Evolutionary conservation across 2,113 vertebrate species (phyloP).

Genomic region (Dipodomys merriami): DNA sequence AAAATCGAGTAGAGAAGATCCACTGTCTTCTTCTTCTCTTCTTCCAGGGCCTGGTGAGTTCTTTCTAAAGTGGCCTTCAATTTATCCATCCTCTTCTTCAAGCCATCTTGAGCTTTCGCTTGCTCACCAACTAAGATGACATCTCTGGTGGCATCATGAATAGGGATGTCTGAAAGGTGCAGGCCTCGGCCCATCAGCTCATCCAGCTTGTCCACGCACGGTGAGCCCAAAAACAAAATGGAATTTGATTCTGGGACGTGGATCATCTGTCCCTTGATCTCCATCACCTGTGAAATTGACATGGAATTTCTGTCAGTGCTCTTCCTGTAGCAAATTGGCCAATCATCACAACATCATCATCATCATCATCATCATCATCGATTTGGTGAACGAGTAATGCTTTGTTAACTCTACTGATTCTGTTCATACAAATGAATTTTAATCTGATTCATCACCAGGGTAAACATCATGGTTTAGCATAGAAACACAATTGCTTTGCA

Average conservation of each 20-base stretch:
- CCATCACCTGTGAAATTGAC: slow-evolving; percentile 93
- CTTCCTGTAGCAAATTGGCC: not conserved
- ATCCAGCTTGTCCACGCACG: slow-evolving; percentile 97
- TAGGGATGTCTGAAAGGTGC: slow-evolving; percentile 97
- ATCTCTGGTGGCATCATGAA: slow-evolving; percentile 97
- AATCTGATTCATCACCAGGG: not conserved
- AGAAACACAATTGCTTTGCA: slow-evolving; percentile 37
- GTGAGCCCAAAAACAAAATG: slow-evolving; percentile 97
- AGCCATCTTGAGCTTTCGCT: slow-evolving; percentile 97
- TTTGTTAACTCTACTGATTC: not conserved
- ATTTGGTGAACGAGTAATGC: not conserved
- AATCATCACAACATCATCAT: too few relatives aligned
- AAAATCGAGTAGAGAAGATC: slow-evolving; percentile 99
- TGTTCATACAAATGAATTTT: slow-evolving; percentile 48
- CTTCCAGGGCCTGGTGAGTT: slow-evolving; percentile 96
- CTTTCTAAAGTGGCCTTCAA: slow-evolving; percentile 97
- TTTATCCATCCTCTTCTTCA: slow-evolving; percentile 99
- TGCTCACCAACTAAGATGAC: slow-evolving; percentile 98
- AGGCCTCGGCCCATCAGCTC: slow-evolving; percentile 98
- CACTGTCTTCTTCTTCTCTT: slow-evolving; percentile 98
- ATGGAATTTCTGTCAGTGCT: slow-evolving; percentile 55
- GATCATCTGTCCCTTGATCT: slow-evolving; percentile 99
- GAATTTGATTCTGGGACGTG: slow-evolving; percentile 96
- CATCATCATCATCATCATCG: too few relatives aligned
- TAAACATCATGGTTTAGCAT: not conserved